phyloP scores from a whole-genome alignment of 2,888 invertebrate species.

The Eristalinus sepulchralis region DNA sequence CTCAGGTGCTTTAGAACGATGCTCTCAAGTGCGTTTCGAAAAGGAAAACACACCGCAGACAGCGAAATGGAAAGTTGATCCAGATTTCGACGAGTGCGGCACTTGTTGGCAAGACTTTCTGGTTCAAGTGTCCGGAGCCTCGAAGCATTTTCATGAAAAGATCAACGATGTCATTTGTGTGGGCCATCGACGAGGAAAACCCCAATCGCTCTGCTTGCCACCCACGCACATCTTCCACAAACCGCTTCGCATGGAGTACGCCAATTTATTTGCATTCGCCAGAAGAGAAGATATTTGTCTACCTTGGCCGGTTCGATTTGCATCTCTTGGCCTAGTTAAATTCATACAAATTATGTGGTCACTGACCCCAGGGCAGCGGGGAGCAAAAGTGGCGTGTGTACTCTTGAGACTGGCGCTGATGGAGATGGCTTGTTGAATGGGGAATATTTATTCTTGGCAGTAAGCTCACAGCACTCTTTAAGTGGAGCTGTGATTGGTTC shows the following conservation, averaged over 20 bases:
- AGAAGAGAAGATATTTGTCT: background rate
- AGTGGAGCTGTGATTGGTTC: background rate
- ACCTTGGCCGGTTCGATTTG: background rate
- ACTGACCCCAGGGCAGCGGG: background rate
- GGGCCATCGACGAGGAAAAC: background rate
- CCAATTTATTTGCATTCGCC: background rate
- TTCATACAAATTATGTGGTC: background rate
- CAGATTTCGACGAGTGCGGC: background rate
- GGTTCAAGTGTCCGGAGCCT: background rate
- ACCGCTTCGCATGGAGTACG: no score
- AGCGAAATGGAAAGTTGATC: constrained; percentile 33
- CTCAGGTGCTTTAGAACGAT: constrained; percentile 10
- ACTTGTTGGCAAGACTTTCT: background rate
- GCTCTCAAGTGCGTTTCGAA: background rate
- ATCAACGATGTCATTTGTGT: background rate
- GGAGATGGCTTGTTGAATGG: background rate
- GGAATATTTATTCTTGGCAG: background rate
- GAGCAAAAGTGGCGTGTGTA: background rate
- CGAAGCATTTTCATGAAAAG: background rate
- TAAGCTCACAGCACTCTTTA: background rate
- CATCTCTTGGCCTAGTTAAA: background rate
- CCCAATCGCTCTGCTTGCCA: background rate
- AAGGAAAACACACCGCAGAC: background rate
- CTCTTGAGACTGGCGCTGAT: background rate
- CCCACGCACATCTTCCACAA: background rate